These are phyloP conservation scores for Belonocnema kinseyi DNA, from an alignment of 1,140 invertebrate species.

Conservation along the genomic window DNA sequence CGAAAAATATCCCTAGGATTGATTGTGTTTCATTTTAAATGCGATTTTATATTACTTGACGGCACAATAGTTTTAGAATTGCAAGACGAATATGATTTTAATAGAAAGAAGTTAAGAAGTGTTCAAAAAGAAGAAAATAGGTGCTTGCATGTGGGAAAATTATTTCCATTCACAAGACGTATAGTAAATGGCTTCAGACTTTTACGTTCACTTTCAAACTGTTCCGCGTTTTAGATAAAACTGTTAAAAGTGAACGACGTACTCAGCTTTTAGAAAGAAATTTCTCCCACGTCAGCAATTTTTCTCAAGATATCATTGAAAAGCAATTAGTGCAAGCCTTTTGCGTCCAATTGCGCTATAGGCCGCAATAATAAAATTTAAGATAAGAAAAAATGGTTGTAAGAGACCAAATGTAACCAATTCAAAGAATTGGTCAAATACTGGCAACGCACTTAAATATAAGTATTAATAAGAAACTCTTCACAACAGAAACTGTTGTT, in stretches of 20 bases:
- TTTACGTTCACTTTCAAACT: conserved; percentile 1
- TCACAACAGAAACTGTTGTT: no score
- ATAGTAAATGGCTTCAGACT: conserved; percentile 7
- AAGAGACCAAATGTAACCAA: no score
- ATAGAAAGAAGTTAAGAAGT: conserved; percentile 1
- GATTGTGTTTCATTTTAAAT: no score
- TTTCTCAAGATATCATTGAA: background rate
- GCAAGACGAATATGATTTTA: background rate
- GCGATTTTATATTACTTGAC: no score
- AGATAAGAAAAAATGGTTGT: no score
- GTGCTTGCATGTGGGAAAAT: conserved; percentile 7
- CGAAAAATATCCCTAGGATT: no score
- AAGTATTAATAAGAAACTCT: no score
- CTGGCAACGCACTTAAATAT: no score
- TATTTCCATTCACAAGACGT: background rate
- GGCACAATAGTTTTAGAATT: background rate
- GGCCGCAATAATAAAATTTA: no score
- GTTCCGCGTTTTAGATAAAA: background rate
- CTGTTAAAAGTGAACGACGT: conserved; percentile 7
- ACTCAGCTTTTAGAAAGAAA: conserved; percentile 12
- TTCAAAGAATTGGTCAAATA: no score
- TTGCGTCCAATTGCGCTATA: no score
- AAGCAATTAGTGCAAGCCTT: background rate
- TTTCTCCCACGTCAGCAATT: background rate
- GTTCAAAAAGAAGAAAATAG: background rate